Base-by-base conservation (phyloP, 2,888 invertebrate species). In the Zygogramma bicolorata region DNA sequence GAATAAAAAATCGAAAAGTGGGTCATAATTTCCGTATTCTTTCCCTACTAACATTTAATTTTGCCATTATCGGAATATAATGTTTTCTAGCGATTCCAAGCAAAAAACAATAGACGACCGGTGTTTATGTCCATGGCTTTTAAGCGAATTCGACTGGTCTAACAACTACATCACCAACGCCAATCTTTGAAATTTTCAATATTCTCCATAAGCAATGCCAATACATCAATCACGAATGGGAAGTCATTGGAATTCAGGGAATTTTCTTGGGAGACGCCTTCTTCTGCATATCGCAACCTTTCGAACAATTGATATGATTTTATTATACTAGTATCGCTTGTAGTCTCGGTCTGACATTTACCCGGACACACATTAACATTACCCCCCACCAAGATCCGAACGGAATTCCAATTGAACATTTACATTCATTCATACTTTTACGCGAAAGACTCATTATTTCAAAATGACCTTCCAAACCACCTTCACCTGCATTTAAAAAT, bases 401-500 rank as follows among this genome's bases (percentile, higher is more conserved):
- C 6, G 5, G 65, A 68, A 68, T 72, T 72, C 58, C 68, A 62
- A 74, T 74, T 65, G 74, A 74, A 71, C 74, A 61, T 31, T 57
- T 67, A 49, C 70, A 71, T 78, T 79, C 79, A 80, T 80, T 80
- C 79, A 80, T 80, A 76, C 71, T 74, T 80, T 80, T 77, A 73
- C 75, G 60, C 72, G 66, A 7, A 73, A 75, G 71, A 76, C 74
- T 74, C 77, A 77, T 77, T 75, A 77, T 71, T 75, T 73, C 70
- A 73, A 71, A 71, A 75, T 78, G 79, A 79, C 80, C 80, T 80
- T 80, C 80, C 77, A 69, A 71, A 73, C 77, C 78, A 71, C 80
- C 80, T 80, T 80, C 79, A 78, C 80, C 77, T 70, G 78, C 75
- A 77, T 78, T 74, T 74, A 78, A 78, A 80, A 77, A 78, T 78